Evolutionary conservation across 2,113 vertebrate species (phyloP), one percentile per base, ranked within the genome.

Genomic region (Oostethus manadensis): DNA sequence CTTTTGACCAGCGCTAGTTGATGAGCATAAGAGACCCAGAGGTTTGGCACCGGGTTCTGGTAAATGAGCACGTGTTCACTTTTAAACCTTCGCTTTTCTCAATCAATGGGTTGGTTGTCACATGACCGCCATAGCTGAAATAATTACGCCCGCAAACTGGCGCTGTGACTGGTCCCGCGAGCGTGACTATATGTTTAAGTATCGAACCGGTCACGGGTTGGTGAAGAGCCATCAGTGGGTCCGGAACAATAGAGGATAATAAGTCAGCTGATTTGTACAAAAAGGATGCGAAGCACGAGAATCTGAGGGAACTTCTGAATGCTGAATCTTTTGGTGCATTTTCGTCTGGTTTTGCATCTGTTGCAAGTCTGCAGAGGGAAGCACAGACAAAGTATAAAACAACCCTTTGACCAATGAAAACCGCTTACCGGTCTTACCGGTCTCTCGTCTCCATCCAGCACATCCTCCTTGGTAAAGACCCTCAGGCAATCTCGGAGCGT

Each of bases 291-390:
- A 56, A 98, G 93, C 72, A 99, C 96, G 54, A 99, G 90, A 74
- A 98, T 92, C 89, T 95, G 96, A 60, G 96, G 96, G 77, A 96
- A 98, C 87, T 92, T 95, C 91, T 99, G 96, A 78, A 98, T 91
- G 86, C 93, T 94, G 88, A 98, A 97, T 74, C 94, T 94, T 86
- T 98, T 99, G 1, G 91, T 97, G 81, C 94, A 98, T 83, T 92
- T 93, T 7, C 91, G 92, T 62, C 94, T 91, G 87, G 89, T 83
- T 89, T 96, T 93, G 89, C 96, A 99, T 70, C 86, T 91, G 68
- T 91, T 91, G 73, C 96, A 99, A 0, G 91, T 98, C 96, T 98
- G 86, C 43, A 8, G 29, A 33, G 48, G 45, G 51, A 66, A 29
- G 71, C n/a, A 35, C 0, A 57, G 1, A 44, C 16, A 15, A 45